Conservation (phyloP, 2,888 invertebrate species). For the Ennomos quercinarius region DNA sequence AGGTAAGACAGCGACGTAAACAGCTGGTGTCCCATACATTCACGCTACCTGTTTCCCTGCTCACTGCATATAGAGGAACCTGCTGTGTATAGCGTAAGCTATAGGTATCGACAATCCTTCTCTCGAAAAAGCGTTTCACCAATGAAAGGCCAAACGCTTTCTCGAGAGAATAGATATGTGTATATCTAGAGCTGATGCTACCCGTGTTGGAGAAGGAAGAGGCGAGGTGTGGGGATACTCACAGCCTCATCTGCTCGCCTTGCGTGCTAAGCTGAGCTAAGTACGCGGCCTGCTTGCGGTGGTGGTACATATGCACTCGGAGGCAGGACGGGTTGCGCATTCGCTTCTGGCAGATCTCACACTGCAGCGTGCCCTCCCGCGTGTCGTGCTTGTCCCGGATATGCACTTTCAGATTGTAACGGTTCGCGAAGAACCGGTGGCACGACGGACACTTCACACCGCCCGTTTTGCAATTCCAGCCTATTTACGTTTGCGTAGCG, state of each 20-base stretch:
- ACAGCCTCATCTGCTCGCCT: constrained; percentile 65
- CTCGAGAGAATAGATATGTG: no score
- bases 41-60: no score
- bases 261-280: constrained; percentile 70
- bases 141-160: no score
- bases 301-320: constrained; percentile 88
- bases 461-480: constrained; percentile 79
- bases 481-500: constrained; percentile 42
- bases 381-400: constrained; percentile 90
- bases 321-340: constrained; percentile 88
- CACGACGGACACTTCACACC: constrained; percentile 88
- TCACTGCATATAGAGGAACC: no score
- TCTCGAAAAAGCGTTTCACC: no score
- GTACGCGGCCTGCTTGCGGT: constrained; percentile 85
- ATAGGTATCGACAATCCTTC: no score
- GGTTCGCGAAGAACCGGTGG: constrained; percentile 87
- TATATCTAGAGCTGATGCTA: no score
- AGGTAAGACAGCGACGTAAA: no score
- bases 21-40: no score
- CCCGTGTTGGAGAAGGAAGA: not conserved
- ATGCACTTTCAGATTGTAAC: constrained; percentile 90
- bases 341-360: constrained; percentile 89
- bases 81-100: no score
- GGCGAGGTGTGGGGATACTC: constrained; percentile 39
- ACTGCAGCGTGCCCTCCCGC: constrained; percentile 87